These are phyloP conservation scores for Myoxocephalus aenaeus DNA, from an alignment of 2,797 vertebrate species.

Conservation along the genomic window DNA sequence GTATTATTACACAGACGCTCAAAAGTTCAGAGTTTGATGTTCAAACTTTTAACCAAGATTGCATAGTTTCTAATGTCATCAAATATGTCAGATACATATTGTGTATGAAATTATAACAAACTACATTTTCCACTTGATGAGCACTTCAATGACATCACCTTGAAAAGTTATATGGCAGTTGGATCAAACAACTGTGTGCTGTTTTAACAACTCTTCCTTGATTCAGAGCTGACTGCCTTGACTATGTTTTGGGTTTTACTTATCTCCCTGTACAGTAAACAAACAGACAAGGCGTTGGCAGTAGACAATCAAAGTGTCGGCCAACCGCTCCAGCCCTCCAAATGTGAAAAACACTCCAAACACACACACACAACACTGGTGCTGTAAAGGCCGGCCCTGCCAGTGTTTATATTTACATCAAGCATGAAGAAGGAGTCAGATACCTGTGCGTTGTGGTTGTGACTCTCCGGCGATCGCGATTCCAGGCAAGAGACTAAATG, in stretches of 20 bases:
- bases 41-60: background rate
- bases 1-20: background rate
- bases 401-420: slow-evolving; percentile 70
- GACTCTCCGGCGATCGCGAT: slow-evolving; percentile 25
- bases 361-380: slow-evolving; percentile 43
- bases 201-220: background rate
- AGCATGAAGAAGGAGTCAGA: slow-evolving; percentile 50
- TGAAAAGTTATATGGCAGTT: background rate
- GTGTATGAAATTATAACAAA: background rate
- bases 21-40: slow-evolving; percentile 1
- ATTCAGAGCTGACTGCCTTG: slow-evolving; percentile 30
- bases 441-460: slow-evolving; percentile 44
- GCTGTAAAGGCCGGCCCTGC: slow-evolving; percentile 22
- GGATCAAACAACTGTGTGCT: background rate
- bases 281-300: slow-evolving; percentile 64
- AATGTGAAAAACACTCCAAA: slow-evolving; percentile 41
- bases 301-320: slow-evolving; percentile 50
- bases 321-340: slow-evolving; percentile 55
- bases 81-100: slow-evolving; percentile 11
- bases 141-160: background rate
- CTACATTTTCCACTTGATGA: slow-evolving; percentile 1
- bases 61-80: background rate
- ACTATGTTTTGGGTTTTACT: slow-evolving; percentile 70
- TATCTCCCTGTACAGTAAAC: slow-evolving; percentile 72
- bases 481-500: slow-evolving; percentile 37